Percentiles rank a stretch among this genome's conserved stretches.
Evolutionary conservation across 2,113 vertebrate species (phyloP).

Genomic region (Pandion haliaetus): DNA sequence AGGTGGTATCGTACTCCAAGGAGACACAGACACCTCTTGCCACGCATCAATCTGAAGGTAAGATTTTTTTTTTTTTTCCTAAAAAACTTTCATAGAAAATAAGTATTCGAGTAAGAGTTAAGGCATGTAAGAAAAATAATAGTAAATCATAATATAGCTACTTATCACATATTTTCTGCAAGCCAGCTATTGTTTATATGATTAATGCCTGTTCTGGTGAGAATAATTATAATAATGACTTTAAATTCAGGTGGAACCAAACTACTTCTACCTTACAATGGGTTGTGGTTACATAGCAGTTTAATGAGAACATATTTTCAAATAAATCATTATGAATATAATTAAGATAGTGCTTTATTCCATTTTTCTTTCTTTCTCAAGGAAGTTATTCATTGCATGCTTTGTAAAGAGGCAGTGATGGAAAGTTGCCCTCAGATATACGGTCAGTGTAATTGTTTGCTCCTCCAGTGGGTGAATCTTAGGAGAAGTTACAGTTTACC

Average conservation of each 20-base stretch:
- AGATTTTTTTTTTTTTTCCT: background rate
- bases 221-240: constrained; percentile 39
- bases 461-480: background rate
- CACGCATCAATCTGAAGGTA: constrained; percentile 90
- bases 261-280: background rate
- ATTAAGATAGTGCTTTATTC: background rate
- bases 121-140: background rate
- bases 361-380: background rate
- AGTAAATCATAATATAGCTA: background rate
- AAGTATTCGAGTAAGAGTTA: background rate
- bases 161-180: background rate
- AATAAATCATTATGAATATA: constrained; percentile 9
- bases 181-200: constrained; percentile 25
- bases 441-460: background rate
- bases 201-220: constrained; percentile 18
- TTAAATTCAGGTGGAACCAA: constrained; percentile 9
- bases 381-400: background rate
- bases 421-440: background rate
- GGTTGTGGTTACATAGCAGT: background rate
- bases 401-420: background rate
- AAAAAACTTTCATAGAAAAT: background rate
- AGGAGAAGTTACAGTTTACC: background rate
- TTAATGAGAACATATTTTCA: background rate
- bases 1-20: constrained; percentile 92
- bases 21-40: constrained; percentile 93